Evolutionary conservation across 2,113 vertebrate species (phyloP).

Genomic region (Chaetodon auriga): DNA sequence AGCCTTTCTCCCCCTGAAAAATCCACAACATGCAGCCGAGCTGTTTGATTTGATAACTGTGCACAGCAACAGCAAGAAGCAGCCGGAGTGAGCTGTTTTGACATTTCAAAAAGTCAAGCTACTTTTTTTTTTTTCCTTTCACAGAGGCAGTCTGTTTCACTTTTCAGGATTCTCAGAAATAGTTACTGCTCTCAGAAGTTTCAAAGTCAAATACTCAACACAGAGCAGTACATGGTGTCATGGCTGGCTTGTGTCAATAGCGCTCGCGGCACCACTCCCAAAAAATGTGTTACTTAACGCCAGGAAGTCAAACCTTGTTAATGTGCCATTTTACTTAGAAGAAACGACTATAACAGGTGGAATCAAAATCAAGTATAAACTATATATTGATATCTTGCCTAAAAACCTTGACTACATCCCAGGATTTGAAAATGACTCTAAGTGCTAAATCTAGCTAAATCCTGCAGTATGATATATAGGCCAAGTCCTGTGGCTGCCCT

Average conservation of each 20-base stretch:
- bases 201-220: slow-evolving; percentile 12
- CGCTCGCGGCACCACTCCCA: background rate
- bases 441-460: slow-evolving; percentile 54
- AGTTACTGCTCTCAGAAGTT: background rate
- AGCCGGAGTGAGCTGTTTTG: slow-evolving; percentile 1
- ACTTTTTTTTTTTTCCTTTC: background rate
- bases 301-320: background rate
- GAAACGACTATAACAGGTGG: background rate
- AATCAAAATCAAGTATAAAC: background rate
- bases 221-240: background rate
- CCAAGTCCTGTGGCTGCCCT: slow-evolving; percentile 52
- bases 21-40: background rate
- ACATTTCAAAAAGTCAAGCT: slow-evolving; percentile 10
- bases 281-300: background rate
- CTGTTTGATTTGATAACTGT: slow-evolving; percentile 26
- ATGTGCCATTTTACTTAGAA: slow-evolving; percentile 5
- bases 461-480: slow-evolving; percentile 59
- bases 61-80: background rate
- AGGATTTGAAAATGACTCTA: slow-evolving; percentile 26
- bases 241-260: background rate
- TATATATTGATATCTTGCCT: background rate
- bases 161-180: background rate
- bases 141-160: background rate
- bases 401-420: background rate
- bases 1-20: background rate